Evolutionary conservation across 2,113 vertebrate species (phyloP).

Genomic region (Rhea pennata): DNA sequence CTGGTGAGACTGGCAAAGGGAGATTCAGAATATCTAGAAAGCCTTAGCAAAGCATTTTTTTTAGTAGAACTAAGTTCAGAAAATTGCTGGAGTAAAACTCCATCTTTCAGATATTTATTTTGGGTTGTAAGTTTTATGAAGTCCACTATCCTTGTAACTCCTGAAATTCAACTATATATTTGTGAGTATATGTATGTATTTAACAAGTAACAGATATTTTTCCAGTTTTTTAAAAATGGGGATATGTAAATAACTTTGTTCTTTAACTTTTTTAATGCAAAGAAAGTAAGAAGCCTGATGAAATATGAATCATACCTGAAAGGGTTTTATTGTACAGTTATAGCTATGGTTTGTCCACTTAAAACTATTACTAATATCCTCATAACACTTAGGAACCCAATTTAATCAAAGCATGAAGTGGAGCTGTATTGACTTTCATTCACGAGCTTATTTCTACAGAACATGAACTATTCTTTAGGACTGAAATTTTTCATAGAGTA

Average conservation of each 20-base stretch:
- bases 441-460: background rate
- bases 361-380: background rate
- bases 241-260: background rate
- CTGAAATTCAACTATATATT: background rate
- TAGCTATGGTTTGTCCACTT: background rate
- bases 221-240: background rate
- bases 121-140: background rate
- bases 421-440: background rate
- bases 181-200: background rate
- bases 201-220: background rate
- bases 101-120: background rate
- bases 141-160: background rate
- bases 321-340: background rate
- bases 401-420: background rate
- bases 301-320: background rate
- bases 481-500: background rate
- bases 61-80: background rate
- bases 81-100: background rate
- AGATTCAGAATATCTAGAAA: background rate
- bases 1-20: too few relatives aligned
- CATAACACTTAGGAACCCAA: fast-evolving
- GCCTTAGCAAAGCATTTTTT: background rate
- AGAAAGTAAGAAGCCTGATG: background rate
- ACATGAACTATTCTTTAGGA: background rate
- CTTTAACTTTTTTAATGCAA: background rate